Conservation (phyloP, 2,797 vertebrate species). For the Ctenosaura bakeri region DNA sequence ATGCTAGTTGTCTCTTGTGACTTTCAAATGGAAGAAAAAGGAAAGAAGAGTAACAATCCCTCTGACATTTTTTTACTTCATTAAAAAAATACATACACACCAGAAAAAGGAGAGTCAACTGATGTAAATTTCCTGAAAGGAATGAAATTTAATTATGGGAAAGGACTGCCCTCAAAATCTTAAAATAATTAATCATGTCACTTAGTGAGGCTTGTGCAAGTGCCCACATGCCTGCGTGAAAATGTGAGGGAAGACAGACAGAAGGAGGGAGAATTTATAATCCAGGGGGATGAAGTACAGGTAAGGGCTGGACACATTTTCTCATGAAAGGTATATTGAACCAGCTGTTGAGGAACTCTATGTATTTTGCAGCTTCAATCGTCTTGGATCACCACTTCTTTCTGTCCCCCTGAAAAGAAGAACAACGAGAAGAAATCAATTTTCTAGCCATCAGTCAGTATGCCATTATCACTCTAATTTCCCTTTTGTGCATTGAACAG, state of each 20-base stretch:
- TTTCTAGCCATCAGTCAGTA: conserved; percentile 59
- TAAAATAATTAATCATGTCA: conserved; percentile 71
- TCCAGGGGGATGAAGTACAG: conserved; percentile 24
- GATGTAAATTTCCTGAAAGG: conserved; percentile 50
- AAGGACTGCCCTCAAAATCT: conserved; percentile 57
- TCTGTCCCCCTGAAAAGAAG: not conserved
- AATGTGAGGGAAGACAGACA: conserved; percentile 44
- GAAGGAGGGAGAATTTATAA: conserved; percentile 65
- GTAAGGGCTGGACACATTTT: conserved; percentile 31
- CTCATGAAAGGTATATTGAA: conserved; percentile 57
- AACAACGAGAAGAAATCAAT: not conserved
- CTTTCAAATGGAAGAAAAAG: conserved; percentile 34
- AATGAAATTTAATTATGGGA: conserved; percentile 74
- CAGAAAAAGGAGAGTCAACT: conserved; percentile 53
- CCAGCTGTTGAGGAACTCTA: conserved; percentile 61
- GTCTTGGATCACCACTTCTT: conserved; percentile 69
- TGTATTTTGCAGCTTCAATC: conserved; percentile 77
- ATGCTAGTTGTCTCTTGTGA: not conserved
- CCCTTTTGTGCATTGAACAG: conserved; percentile 51
- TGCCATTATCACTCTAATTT: conserved; percentile 69
- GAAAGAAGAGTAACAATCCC: not conserved
- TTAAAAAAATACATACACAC: conserved; percentile 27
- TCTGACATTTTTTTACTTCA: conserved; percentile 52
- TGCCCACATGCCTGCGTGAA: not conserved
- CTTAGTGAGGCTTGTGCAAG: conserved; percentile 17